phyloP scores from a whole-genome alignment of 2,113 vertebrate genomes.

The Ariopsis seemanni region DNA sequence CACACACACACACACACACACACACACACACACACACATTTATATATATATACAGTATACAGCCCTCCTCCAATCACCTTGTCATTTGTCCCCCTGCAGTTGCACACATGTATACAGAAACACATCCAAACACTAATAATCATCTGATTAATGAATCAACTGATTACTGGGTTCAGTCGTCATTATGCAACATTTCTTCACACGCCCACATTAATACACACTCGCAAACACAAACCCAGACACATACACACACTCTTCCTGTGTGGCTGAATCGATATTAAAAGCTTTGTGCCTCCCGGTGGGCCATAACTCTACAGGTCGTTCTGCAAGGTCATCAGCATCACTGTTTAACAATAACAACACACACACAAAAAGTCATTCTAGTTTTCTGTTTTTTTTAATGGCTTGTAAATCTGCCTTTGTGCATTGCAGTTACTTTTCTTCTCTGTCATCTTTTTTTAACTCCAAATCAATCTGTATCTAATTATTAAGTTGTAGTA shows the following conservation, averaged over 20 bases:
- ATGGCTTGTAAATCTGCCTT: neutral
- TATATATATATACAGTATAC: too few relatives aligned
- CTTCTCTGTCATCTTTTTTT: neutral
- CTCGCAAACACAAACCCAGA: neutral
- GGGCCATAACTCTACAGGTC: slow-evolving; percentile 31
- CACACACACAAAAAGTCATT: slow-evolving; percentile 12
- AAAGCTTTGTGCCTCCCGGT: slow-evolving; percentile 44
- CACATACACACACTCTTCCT: slow-evolving; percentile 15
- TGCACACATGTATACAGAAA: neutral
- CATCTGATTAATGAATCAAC: slow-evolving; percentile 25
- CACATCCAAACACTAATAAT: slow-evolving; percentile 20
- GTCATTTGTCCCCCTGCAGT: neutral
- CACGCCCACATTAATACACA: slow-evolving; percentile 13
- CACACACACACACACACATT: neutral
- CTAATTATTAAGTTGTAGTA: neutral
- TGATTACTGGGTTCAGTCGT: neutral
- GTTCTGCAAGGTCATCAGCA: slow-evolving; percentile 35
- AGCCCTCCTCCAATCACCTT: neutral
- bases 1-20: slow-evolving; percentile 1
- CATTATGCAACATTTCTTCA: slow-evolving; percentile 29
- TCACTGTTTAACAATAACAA: slow-evolving; percentile 18
- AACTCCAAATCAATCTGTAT: neutral
- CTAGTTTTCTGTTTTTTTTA: neutral
- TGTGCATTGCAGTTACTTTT: neutral
- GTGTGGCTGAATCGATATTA: slow-evolving; percentile 49